Percentiles rank a stretch among this genome's conserved stretches.
Conservation (phyloP, 2,888 invertebrate species). For the Leucophora obtusa region DNA sequence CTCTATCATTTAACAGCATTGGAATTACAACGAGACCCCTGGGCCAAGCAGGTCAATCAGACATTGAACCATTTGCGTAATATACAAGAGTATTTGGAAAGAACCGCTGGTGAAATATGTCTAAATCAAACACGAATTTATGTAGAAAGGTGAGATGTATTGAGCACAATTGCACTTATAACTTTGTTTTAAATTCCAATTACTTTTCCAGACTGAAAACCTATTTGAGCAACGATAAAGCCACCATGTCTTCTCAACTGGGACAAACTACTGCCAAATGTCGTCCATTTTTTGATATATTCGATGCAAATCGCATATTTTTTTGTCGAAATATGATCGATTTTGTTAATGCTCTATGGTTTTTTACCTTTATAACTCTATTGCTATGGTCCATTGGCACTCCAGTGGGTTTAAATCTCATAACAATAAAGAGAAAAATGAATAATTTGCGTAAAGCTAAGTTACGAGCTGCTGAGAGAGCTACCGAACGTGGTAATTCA, state of each 20-base stretch:
- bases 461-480: constrained; percentile 67
- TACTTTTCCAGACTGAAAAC: constrained; percentile 80
- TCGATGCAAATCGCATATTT: constrained; percentile 82
- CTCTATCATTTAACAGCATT: constrained; percentile 87
- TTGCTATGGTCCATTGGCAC: constrained; percentile 82
- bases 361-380: constrained; percentile 82
- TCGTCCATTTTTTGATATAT: constrained; percentile 85
- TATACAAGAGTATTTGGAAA: constrained; percentile 87
- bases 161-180: not conserved
- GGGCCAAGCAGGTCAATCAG: constrained; percentile 85
- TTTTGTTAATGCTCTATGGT: constrained; percentile 84
- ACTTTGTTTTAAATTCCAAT: not conserved
- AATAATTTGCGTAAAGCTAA: constrained; percentile 69
- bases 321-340: constrained; percentile 77
- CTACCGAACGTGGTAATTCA: constrained; percentile 50
- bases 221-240: constrained; percentile 84
- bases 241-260: constrained; percentile 83
- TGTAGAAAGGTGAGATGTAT: constrained; percentile 71
- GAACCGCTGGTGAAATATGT: constrained; percentile 85
- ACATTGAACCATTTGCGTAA: constrained; percentile 86
- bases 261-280: constrained; percentile 85
- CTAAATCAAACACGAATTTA: constrained; percentile 81
- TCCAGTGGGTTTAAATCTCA: constrained; percentile 82
- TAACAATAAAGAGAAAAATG: constrained; percentile 74
- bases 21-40: constrained; percentile 85